Conservation (phyloP, 1,140 invertebrate species). For the Anagrus nilaparvatae region DNA sequence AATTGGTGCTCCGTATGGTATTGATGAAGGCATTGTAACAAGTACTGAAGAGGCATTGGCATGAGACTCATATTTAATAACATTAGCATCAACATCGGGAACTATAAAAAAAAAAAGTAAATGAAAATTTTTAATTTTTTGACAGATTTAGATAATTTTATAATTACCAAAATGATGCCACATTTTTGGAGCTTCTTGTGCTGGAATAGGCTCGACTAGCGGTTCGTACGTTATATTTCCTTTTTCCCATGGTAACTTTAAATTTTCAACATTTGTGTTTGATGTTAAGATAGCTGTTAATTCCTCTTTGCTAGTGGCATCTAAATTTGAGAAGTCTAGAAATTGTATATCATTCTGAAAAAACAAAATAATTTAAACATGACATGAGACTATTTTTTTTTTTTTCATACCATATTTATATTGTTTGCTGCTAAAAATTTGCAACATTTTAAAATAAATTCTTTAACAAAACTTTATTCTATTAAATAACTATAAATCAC, state of each 20-base stretch:
- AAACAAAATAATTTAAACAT: neutral
- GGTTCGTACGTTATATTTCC: constrained; percentile 18
- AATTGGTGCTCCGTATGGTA: constrained; percentile 19
- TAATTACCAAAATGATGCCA: constrained; percentile 31
- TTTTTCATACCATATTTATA: too few relatives aligned
- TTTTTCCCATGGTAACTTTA: constrained; percentile 37
- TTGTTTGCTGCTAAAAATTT: too few relatives aligned
- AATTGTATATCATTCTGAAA: constrained; percentile 35
- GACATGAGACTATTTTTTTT: too few relatives aligned
- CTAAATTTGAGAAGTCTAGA: constrained; percentile 34
- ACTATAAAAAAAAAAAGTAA: neutral
- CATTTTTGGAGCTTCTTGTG: constrained; percentile 22
- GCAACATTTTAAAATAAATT: too few relatives aligned
- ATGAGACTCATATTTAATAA: constrained; percentile 11
- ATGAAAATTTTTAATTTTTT: neutral
- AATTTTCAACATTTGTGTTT: constrained; percentile 21
- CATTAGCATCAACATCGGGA: constrained; percentile 15
- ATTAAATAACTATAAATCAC: too few relatives aligned
- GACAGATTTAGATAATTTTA: neutral
- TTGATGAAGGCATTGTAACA: constrained; percentile 19
- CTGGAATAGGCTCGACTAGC: constrained; percentile 16
- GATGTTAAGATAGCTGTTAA: constrained; percentile 30
- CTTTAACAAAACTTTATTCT: too few relatives aligned
- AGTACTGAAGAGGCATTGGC: constrained; percentile 13
- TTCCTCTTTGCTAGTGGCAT: constrained; percentile 30